A percentile compares a stretch with the other conserved stretches of the same genome.
Evolutionary conservation across 2,888 invertebrate genomes (phyloP).

Genomic region (Netelia virgata): DNA sequence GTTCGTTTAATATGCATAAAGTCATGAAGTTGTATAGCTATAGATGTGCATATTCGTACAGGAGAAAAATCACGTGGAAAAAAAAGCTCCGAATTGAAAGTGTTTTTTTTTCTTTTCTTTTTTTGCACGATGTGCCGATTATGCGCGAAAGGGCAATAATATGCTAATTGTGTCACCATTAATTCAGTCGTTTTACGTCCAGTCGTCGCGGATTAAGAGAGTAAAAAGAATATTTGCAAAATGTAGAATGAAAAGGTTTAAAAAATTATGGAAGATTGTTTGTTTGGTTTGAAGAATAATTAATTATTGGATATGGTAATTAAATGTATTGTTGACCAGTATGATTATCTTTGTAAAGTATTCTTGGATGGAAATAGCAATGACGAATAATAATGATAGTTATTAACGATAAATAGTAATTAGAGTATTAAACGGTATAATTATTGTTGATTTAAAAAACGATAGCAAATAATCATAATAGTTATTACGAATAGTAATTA

Average conservation of each 20-base stretch:
- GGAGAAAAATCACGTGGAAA: slow-evolving; percentile 39
- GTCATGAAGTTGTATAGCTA: background rate
- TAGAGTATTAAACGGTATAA: too few species aligned
- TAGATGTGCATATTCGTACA: background rate
- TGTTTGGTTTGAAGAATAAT: too few species aligned
- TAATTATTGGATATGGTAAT: background rate
- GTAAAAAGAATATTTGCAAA: background rate
- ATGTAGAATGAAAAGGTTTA: background rate
- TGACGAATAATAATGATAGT: too few species aligned
- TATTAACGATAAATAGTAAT: too few species aligned
- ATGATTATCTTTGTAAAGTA: too few species aligned
- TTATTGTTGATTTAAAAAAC: too few species aligned
- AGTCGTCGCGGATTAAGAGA: slow-evolving; percentile 32
- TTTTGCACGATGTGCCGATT: slow-evolving; percentile 32
- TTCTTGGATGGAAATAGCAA: too few species aligned
- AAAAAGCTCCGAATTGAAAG: slow-evolving; percentile 19
- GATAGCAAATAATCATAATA: too few species aligned
- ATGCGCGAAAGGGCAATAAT: slow-evolving; percentile 49
- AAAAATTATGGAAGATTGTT: background rate
- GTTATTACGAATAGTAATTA: too few species aligned
- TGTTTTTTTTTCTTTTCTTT: slow-evolving; percentile 9
- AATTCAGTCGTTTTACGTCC: slow-evolving; percentile 53
- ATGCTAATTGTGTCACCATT: slow-evolving; percentile 63
- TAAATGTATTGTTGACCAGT: background rate
- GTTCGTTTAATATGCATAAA: slow-evolving; percentile 39